Percentiles rank a stretch among this genome's conserved stretches.
phyloP scores from a whole-genome alignment of 2,113 vertebrate genomes.

The Tretioscincus oriximinensis region DNA sequence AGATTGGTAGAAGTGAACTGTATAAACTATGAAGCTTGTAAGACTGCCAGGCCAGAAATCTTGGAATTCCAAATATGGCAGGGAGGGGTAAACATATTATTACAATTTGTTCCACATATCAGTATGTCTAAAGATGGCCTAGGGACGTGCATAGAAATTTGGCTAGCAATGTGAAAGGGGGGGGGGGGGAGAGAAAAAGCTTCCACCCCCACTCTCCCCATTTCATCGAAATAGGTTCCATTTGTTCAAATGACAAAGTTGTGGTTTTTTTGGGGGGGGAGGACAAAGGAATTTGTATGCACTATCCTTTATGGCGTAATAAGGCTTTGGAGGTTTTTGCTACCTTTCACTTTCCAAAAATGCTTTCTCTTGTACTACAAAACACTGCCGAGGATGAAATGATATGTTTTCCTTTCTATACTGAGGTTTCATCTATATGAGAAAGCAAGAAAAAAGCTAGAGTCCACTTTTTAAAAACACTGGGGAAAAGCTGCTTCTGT shows the following conservation, averaged over 20 bases:
- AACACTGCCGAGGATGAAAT: too few species aligned
- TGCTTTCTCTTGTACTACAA: background rate
- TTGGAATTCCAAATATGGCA: background rate
- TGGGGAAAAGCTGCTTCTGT: too few species aligned
- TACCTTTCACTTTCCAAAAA: background rate
- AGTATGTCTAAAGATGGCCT: background rate
- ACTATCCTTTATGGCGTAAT: background rate
- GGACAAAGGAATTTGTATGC: background rate
- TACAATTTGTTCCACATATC: background rate
- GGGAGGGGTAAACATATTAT: background rate
- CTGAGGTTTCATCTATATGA: too few species aligned
- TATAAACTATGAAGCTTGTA: background rate
- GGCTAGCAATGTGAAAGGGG: background rate
- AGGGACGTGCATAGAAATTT: background rate
- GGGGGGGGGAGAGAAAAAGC: background rate
- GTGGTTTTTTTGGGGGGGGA: background rate
- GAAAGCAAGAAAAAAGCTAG: too few species aligned
- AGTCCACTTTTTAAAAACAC: too few species aligned
- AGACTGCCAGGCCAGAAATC: background rate
- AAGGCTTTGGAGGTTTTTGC: background rate
- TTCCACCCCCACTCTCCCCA: too few species aligned
- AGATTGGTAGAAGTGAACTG: background rate
- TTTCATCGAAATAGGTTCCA: background rate
- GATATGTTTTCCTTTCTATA: too few species aligned
- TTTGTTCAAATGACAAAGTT: background rate